Evolutionary conservation across 2,888 invertebrate species (phyloP), one percentile per base, ranked within the genome.

Genomic region (Agrochola circellaris): DNA sequence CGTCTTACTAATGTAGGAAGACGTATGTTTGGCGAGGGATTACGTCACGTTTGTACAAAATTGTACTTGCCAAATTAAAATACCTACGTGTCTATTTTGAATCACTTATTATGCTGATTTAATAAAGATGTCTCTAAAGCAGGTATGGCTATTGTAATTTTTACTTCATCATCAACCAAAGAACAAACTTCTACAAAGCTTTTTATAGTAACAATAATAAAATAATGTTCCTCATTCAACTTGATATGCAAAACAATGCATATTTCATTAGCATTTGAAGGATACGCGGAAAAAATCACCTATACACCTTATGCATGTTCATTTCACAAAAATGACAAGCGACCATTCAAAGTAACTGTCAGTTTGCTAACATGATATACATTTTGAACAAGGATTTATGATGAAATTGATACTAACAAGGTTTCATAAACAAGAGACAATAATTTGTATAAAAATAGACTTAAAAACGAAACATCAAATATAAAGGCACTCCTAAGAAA

Each of bases 301-400:
- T 70, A 69, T 65, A 75, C 86, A 73, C 86, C 75, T 64, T 61
- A 58, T 71, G 79, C 73, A 73, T 85, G 79, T 85, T 79, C 77
- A 82, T 82, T 85, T 87, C 67, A 68, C 60, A 74, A 79, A 81
- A 81, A 71, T 81, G 78, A 81, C 88, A 83, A 79, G 76, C 76
- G 30, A 13, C 76, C 75, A 64, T 81, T 81, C 78, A 75, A 86
- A 70, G 81, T 45, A 83, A 68, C 62, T 75, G 74, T 75, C 71
- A 69, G 26, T 69, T 73, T 23, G 11, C 65, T 9, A 61, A 64
- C 60, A 67, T 42, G 76, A 71, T 54, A 17, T 34, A 69, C 62
- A 73, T 79, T 73, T 72, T 64, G 38, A 75, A 77, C 68, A 45
- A 69, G 70, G 13, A 68, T 76, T 13, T 65, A 62, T 66, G 54